Base-by-base conservation (phyloP, 2,888 invertebrate species). In the Leptodirus hochenwartii region DNA sequence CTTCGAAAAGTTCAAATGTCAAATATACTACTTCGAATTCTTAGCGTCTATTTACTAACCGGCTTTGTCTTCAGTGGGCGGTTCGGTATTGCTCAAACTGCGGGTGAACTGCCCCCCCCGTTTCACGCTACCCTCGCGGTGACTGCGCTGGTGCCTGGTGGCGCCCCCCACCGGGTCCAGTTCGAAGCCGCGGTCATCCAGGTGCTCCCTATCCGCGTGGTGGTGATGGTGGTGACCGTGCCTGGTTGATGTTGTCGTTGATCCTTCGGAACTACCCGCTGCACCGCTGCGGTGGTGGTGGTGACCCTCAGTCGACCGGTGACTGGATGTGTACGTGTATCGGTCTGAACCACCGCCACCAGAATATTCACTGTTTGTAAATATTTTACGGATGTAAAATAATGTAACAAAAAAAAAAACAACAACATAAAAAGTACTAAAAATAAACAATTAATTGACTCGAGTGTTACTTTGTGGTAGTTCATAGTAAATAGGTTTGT, bases 31-130 rank as follows among this genome's bases (percentile, higher is more conserved):
- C n/a, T n/a, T n/a, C n/a, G n/a, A n/a, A n/a, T n/a, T n/a, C n/a
- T n/a, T n/a, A n/a, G n/a, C n/a, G n/a, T n/a, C n/a, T n/a, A n/a
- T n/a, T n/a, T n/a, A 15, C 14, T 15, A 27, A 75, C 76, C 76
- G 45, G 67, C 73, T 71, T 85, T 84, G 53, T 87, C 85, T 46
- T 84, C 85, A 6, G 74, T 67, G 17, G 80, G 78, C 28, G 73
- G 73, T 47, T 82, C 82, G 13, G 79, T 72, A 53, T 79, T 80
- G 45, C 79, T 80, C 39, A 81, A 64, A 57, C 81, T 81, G 44
- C 82, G 66, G 32, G 78, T 76, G 49, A 81, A 80, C 41, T 68
- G 61, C 50, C 66, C 51, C 49, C 67, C 52, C 51, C 65, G 47
- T 36, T 54, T 67, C 32, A 66, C 64, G 39, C 67, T 69, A 17